phyloP scores from a whole-genome alignment of 1,140 invertebrate genomes.

The Episyrphus balteatus region DNA sequence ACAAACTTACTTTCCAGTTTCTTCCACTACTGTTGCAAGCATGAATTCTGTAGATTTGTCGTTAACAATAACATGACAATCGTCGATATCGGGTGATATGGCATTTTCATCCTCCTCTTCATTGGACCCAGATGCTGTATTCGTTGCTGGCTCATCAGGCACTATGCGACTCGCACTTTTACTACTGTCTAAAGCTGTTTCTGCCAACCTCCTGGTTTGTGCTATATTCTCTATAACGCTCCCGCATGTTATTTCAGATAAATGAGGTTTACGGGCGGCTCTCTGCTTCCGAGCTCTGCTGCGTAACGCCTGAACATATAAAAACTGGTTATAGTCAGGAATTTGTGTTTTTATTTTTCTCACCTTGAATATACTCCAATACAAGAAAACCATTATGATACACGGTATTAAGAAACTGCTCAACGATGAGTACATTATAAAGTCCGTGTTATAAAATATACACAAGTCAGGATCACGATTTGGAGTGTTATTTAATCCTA shows the following conservation, averaged over 20 bases:
- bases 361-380: conserved; percentile 96
- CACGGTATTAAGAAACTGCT: conserved; percentile 99
- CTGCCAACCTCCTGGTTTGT: conserved; percentile 65
- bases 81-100: conserved; percentile 46
- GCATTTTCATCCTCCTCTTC: conserved; percentile 70
- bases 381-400: conserved; percentile 97
- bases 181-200: conserved; percentile 62
- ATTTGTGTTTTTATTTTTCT: conserved; percentile 19
- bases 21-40: conserved; percentile 69
- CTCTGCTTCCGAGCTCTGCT: conserved; percentile 71
- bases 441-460: conserved; percentile 95
- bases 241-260: conserved; percentile 58
- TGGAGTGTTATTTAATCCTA: conserved; percentile 87
- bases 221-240: conserved; percentile 83
- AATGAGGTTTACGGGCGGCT: conserved; percentile 59
- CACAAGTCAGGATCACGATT: conserved; percentile 68
- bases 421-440: conserved; percentile 95
- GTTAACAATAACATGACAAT: conserved; percentile 76
- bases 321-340: not conserved
- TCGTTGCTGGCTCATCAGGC: conserved; percentile 64
- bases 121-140: conserved; percentile 81
- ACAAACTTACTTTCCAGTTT: conserved; percentile 53
- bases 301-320: conserved; percentile 47
- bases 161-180: conserved; percentile 44
- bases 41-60: conserved; percentile 84